phyloP scores from a whole-genome alignment of 2,113 vertebrate genomes.

The Microtus oregoni region DNA sequence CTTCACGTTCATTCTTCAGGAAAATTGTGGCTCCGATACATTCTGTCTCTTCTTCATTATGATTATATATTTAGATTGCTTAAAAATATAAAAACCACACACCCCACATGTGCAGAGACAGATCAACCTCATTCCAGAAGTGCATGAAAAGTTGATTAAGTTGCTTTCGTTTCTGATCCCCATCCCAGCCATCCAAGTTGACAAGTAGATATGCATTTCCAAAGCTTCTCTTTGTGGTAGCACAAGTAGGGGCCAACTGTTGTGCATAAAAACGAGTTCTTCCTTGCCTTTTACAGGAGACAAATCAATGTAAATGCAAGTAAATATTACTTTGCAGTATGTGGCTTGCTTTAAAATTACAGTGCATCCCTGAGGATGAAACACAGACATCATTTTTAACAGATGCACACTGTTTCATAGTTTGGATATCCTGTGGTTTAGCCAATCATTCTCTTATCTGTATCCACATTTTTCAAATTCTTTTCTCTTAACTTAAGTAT shows the following conservation, averaged over 20 bases:
- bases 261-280: not conserved
- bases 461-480: not conserved
- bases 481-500: not conserved
- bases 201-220: not conserved
- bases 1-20: not conserved
- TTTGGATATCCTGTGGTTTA: not conserved
- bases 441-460: not conserved
- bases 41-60: not conserved
- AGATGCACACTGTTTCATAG: not conserved
- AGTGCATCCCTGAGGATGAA: not conserved
- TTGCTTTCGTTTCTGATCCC: not conserved
- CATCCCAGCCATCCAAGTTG: not conserved
- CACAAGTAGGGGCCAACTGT: not conserved
- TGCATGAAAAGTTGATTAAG: not conserved
- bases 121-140: not conserved
- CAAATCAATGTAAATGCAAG: not conserved
- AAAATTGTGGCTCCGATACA: not conserved
- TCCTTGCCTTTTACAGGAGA: not conserved
- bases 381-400: not conserved
- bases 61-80: not conserved
- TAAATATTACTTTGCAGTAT: not conserved
- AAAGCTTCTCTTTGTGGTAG: not conserved
- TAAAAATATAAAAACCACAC: not conserved
- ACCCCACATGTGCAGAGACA: not conserved
- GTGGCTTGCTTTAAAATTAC: conserved; percentile 15